Evolutionary conservation across 2,888 invertebrate genomes (phyloP).

Genomic region (Eugnorisma glareosa): DNA sequence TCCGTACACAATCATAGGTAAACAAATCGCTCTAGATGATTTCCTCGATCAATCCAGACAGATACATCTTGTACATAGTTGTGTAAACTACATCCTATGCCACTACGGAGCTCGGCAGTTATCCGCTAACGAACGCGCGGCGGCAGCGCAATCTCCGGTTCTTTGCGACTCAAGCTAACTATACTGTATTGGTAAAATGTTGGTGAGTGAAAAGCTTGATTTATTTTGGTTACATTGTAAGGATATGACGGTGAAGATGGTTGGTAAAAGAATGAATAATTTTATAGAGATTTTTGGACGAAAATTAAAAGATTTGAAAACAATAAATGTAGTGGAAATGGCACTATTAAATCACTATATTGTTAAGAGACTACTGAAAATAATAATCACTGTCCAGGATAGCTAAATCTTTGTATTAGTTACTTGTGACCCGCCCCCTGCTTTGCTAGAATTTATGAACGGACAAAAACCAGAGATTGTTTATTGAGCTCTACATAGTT

Average conservation of each 20-base stretch:
- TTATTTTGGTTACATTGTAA: background rate
- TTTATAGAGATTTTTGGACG: background rate
- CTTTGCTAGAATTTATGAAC: background rate
- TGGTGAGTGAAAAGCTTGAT: background rate
- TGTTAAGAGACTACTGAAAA: background rate
- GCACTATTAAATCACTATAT: background rate
- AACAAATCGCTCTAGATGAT: conserved; percentile 1
- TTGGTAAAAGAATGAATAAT: background rate
- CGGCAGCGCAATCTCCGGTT: conserved; percentile 61
- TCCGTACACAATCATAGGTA: background rate
- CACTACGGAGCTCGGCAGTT: conserved; percentile 20
- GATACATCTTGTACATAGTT: conserved; percentile 30
- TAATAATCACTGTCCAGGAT: background rate
- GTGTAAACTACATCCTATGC: conserved; percentile 27
- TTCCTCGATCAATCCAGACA: conserved; percentile 6
- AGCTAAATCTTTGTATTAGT: background rate
- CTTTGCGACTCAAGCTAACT: conserved; percentile 35
- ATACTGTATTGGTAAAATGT: conserved; percentile 28
- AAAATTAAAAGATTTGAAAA: background rate
- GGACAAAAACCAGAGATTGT: background rate
- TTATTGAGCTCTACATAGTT: background rate
- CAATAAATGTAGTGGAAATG: background rate
- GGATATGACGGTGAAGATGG: background rate
- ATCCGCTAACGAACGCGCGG: conserved; percentile 59
- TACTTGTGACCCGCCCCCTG: background rate